Evolutionary conservation across 2,113 vertebrate genomes (phyloP).

Genomic region (Talpa occidentalis): DNA sequence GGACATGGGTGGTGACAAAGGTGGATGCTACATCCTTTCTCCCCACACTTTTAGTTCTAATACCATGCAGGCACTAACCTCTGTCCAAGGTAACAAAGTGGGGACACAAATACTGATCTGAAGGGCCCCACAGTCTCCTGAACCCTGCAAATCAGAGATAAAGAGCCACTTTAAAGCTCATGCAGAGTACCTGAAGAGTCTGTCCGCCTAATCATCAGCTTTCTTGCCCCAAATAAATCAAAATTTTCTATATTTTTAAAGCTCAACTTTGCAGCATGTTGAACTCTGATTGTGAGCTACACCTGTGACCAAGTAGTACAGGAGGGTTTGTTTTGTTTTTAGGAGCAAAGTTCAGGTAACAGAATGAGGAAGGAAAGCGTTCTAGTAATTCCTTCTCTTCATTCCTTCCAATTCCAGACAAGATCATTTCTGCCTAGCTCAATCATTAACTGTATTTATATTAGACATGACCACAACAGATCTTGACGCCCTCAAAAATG

Average conservation of each 20-base stretch:
- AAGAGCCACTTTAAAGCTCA: not conserved
- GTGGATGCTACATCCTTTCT: not conserved
- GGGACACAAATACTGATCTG: not conserved
- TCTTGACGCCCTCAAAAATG: not conserved
- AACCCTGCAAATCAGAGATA: not conserved
- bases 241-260: not conserved
- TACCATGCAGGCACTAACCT: not conserved
- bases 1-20: not conserved
- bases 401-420: not conserved
- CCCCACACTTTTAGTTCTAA: not conserved
- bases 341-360: not conserved
- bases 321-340: not conserved
- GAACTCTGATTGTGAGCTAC: not conserved
- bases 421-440: not conserved
- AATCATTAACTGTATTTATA: not conserved
- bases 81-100: not conserved
- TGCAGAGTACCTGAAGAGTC: not conserved
- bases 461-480: not conserved
- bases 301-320: not conserved
- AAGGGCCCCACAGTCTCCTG: not conserved
- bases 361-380: not conserved
- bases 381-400: not conserved
- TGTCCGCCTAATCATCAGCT: not conserved
- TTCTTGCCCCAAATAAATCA: not conserved
- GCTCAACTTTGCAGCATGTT: not conserved